Evolutionary conservation across 2,888 invertebrate genomes (phyloP), one percentile per base, ranked within the genome.

Genomic region (Melanchra persicariae): DNA sequence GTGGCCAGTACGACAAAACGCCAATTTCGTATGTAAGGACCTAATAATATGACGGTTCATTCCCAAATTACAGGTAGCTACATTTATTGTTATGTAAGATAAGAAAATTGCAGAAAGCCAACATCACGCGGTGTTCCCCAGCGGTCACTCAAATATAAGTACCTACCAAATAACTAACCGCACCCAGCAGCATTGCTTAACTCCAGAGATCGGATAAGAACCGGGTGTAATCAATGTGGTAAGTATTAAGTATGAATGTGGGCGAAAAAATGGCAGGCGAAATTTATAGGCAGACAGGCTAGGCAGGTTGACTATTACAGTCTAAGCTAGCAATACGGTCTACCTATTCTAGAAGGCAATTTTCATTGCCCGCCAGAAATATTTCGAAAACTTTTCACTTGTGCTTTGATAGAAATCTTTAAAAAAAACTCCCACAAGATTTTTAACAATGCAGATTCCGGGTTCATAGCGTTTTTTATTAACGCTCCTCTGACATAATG

Each of bases 191-290:
- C n/a, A 1, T 12, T 37, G 17, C 45, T 45, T 54, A n/a, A 34
- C 43, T 12, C 34, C 4, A 91, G 92, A 92, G 92, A 92, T 93
- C 91, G 91, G 91, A 92, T 91, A 91, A 93, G 91, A 93, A 92
- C 91, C 91, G 45, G 91, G 91, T 92, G 91, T 90, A 76, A 91
- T n/a, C 91, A 92, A 55, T 49, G 17, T 62, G 30, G 43, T n/a
- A n/a, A n/a, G n/a, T n/a, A n/a, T n/a, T n/a, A n/a, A n/a, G n/a
- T 74, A 70, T 52, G 59, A 59, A 67, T 66, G 64, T 61, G 65
- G 64, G 47, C 52, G n/a, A 61, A 19, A 26, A 52, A 7, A 7
- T 2, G 19, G 8, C 45, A n/a, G 5, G 6, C 3, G 2, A 47
- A 47, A n/a, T 1, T n/a, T 1, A 1, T 7, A n/a, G 8, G n/a